Evolutionary conservation across 2,113 vertebrate species (phyloP), one percentile per base, ranked within the genome.

Genomic region (Myocastor coypus): DNA sequence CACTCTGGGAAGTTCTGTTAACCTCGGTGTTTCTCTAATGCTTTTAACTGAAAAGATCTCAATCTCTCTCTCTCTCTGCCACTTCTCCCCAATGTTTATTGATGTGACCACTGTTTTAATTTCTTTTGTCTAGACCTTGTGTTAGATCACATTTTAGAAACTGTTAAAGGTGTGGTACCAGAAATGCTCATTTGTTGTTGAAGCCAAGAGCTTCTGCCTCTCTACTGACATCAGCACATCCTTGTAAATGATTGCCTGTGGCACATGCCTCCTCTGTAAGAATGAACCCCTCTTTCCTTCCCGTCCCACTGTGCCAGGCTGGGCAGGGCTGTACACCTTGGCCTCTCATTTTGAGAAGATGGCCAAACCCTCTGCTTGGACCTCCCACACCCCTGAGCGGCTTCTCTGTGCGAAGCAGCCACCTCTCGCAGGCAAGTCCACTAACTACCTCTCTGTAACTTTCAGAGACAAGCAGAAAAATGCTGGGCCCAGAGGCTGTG

Each of bases 401-500:
- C 83, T 24, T 93, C 75, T 34, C 28, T 22, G 32, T 63, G 42
- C 37, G 77, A 68, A 83, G 57, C 64, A 40, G 26, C 10, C 30
- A 75, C 87, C 64, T 80, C 66, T 89, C 7, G 28, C 10, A 37
- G 55, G 28, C 63, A 64, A 68, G 7, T 34, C 40, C 13, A 3
- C 59, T 12, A 52, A 3, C 59, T 12, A 52, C 37, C 30, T 89
- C 30, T 68, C 61, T 83, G n/a, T 64, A 52, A 55, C 50, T 85
- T 10, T 92, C 71, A 32, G 77, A 91, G 68, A 93, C 75, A 93
- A 91, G 68, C 55, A n/a, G 89, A 95, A 93, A 96, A 93, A 84
- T 69, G 17, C 78, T n/a, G 75, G 75, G 42, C 50, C 81, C 81
- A 87, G 89, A 92, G 81, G 68, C 87, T 80, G 55, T 57, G 80